A percentile compares a stretch with the other conserved stretches of the same genome.
These are phyloP conservation scores for Thunnus maccoyii DNA, from an alignment of 2,113 vertebrate species.

Conservation along the genomic window DNA sequence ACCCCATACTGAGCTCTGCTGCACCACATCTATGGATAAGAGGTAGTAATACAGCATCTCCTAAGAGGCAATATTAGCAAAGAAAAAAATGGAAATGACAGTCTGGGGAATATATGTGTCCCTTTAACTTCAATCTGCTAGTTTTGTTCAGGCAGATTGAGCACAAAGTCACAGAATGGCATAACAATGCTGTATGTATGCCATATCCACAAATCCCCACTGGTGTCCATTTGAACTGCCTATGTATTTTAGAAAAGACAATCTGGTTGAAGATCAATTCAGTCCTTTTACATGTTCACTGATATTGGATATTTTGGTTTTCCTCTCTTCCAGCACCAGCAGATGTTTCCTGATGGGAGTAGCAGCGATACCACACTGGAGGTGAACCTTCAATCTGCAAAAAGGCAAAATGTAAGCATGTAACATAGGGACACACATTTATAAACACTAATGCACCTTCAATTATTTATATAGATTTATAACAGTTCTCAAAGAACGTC, in stretches of 20 bases:
- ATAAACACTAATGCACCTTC: too few relatives aligned
- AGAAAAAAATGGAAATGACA: background rate
- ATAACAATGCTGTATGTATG: background rate
- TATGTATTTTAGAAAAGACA: background rate
- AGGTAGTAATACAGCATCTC: conserved; percentile 5
- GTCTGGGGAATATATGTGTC: background rate
- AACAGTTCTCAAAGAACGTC: too few relatives aligned
- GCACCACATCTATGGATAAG: conserved; percentile 32
- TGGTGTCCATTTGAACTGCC: background rate
- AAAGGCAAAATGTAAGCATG: conserved; percentile 50
- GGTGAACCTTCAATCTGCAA: conserved; percentile 56
- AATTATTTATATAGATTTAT: too few relatives aligned
- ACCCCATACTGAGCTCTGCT: conserved; percentile 62
- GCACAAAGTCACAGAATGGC: background rate
- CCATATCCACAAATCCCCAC: background rate
- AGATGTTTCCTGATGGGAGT: conserved; percentile 82
- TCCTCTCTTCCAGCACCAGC: conserved; percentile 74
- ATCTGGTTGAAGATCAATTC: background rate
- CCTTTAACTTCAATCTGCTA: background rate
- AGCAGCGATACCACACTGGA: conserved; percentile 73
- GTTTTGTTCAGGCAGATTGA: background rate
- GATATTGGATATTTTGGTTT: conserved; percentile 6
- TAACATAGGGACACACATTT: too few relatives aligned
- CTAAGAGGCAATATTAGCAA: conserved; percentile 11
- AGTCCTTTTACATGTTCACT: background rate